Evolutionary conservation across 2,797 vertebrate genomes (phyloP).

Genomic region (Fistularia tabacaria): DNA sequence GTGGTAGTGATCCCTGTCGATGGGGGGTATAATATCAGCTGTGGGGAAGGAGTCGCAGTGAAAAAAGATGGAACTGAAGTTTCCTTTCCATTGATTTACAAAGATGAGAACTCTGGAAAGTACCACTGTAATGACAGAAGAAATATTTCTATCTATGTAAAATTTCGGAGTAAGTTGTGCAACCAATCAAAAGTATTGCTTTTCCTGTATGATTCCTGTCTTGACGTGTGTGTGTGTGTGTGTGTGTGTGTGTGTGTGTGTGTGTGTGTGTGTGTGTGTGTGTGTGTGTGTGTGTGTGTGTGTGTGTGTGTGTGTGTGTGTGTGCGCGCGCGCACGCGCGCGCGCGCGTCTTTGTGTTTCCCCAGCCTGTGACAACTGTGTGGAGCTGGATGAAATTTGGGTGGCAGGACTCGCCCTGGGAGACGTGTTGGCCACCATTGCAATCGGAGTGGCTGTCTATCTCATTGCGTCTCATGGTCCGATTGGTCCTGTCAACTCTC

Average conservation of each 20-base stretch:
- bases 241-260: no score
- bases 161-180: conserved; percentile 61
- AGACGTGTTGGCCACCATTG: conserved; percentile 47
- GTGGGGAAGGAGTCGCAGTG: fast-evolving
- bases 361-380: conserved; percentile 69
- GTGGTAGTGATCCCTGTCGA: fast-evolving
- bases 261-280: conserved; percentile 13
- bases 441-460: conserved; percentile 64
- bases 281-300: conserved; percentile 10
- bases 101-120: background rate
- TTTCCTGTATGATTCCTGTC: no score
- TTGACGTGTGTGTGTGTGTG: no score
- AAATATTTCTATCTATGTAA: conserved; percentile 25
- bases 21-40: background rate
- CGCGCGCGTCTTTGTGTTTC: conserved; percentile 18
- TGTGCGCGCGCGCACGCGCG: conserved; percentile 13
- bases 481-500: background rate
- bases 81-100: background rate
- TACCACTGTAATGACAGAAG: fast-evolving
- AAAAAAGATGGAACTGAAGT: fast-evolving
- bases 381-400: conserved; percentile 10
- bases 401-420: conserved; percentile 19
- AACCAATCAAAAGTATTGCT: background rate
- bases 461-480: conserved; percentile 34
- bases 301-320: background rate